Conservation (phyloP, 2,113 vertebrate species). For the Trogon melanurus region DNA sequence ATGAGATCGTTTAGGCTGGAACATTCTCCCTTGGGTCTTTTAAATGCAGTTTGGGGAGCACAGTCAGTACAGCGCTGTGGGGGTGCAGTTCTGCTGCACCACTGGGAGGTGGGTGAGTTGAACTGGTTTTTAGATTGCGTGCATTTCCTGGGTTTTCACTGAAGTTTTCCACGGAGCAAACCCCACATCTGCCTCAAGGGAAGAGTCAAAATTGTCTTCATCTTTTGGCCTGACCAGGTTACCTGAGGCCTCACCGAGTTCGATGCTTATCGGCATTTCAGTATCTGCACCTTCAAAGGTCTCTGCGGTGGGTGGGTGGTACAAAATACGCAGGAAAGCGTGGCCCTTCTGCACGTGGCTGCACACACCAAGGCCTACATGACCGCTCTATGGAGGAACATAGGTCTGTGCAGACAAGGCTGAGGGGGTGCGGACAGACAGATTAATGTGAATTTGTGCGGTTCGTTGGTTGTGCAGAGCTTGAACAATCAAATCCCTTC, state of each 20-base stretch:
- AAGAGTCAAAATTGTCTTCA: background rate
- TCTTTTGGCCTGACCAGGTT: fast-evolving
- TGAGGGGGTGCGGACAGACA: slow-evolving; percentile 6
- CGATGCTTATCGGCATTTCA: fast-evolving
- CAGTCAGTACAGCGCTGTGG: fast-evolving
- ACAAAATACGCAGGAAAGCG: fast-evolving
- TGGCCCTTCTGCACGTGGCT: background rate
- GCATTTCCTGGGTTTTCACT: background rate
- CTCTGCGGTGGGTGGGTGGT: background rate
- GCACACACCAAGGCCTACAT: fast-evolving
- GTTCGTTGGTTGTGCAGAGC: slow-evolving; percentile 16
- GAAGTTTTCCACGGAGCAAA: background rate
- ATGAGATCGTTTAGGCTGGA: background rate
- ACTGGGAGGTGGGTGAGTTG: background rate
- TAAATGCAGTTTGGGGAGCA: background rate
- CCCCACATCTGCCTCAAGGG: fast-evolving
- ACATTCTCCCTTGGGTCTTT: background rate
- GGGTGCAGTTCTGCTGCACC: background rate
- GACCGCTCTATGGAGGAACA: fast-evolving
- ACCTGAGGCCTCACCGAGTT: background rate
- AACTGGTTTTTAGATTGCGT: background rate
- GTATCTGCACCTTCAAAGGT: fast-evolving
- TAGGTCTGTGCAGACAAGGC: background rate
- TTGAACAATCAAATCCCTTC: slow-evolving; percentile 41
- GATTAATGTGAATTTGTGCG: slow-evolving; percentile 36